Percentiles rank a stretch among this genome's conserved stretches.
Evolutionary conservation across 2,888 invertebrate genomes (phyloP).

Genomic region (Didymodactylos carnosus): DNA sequence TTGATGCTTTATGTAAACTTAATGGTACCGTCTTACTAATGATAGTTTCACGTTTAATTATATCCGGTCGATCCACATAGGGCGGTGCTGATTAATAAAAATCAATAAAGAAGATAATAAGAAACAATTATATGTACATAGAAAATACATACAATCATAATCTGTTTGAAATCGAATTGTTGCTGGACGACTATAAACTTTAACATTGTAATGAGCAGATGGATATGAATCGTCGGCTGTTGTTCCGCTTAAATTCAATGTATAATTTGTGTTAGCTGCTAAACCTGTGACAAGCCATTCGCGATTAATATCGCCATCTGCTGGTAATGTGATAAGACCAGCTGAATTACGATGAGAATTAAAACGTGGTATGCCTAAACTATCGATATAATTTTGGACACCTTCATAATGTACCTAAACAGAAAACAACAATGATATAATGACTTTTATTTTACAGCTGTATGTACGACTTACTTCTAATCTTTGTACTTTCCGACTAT

Average conservation of each 20-base stretch:
- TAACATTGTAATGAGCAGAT: neutral
- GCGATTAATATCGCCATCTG: neutral
- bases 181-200: neutral
- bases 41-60: neutral
- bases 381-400: neutral
- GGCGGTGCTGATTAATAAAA: too few relatives aligned
- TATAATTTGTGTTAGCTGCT: conserved; percentile 1
- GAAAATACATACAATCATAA: too few relatives aligned
- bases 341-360: neutral
- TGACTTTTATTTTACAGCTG: neutral
- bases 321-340: neutral
- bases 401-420: neutral
- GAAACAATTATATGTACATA: too few relatives aligned
- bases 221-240: neutral
- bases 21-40: neutral
- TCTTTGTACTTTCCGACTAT: neutral
- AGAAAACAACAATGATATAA: neutral
- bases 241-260: conserved; percentile 5
- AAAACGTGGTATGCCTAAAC: neutral
- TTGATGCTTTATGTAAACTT: conserved; percentile 1
- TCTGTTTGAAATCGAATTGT: neutral
- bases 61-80: neutral
- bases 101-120: too few relatives aligned
- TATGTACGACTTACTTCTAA: neutral
- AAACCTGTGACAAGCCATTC: conserved; percentile 11